phyloP scores from a whole-genome alignment of 2,888 invertebrate species.

The Neuroscelio doddi region DNA sequence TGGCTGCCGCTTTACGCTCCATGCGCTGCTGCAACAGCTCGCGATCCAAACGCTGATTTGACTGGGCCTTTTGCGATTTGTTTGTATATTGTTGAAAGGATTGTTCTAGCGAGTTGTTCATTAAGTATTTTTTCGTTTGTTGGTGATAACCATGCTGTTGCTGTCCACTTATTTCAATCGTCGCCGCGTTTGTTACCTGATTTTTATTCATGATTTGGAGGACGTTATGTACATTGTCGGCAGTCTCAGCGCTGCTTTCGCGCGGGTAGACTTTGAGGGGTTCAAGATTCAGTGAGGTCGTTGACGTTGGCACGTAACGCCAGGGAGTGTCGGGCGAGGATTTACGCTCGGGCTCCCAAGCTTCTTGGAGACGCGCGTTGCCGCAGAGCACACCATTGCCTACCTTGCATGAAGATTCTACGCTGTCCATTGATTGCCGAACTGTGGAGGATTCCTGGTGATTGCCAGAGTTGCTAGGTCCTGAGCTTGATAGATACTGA shows the following conservation, averaged over 20 bases:
- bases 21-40: slow-evolving; percentile 63
- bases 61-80: slow-evolving; percentile 55
- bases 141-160: slow-evolving; percentile 63
- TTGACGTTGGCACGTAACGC: slow-evolving; percentile 65
- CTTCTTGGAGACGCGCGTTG: slow-evolving; percentile 68
- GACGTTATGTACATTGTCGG: slow-evolving; percentile 64
- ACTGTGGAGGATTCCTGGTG: slow-evolving; percentile 53
- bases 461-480: slow-evolving; percentile 36
- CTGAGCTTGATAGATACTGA: slow-evolving; percentile 59
- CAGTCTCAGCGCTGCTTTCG: slow-evolving; percentile 51
- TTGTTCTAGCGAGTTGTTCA: slow-evolving; percentile 65
- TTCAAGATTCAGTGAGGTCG: slow-evolving; percentile 61
- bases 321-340: slow-evolving; percentile 69
- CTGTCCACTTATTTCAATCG: slow-evolving; percentile 24
- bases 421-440: slow-evolving; percentile 55
- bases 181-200: too few species aligned
- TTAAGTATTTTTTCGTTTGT: slow-evolving; percentile 67
- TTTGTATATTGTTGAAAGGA: slow-evolving; percentile 62
- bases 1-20: slow-evolving; percentile 73
- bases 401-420: slow-evolving; percentile 61
- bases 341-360: slow-evolving; percentile 69
- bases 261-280: slow-evolving; percentile 60
- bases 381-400: slow-evolving; percentile 67
- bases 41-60: slow-evolving; percentile 60
- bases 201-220: slow-evolving; percentile 68